Base-by-base conservation (phyloP, 2,888 invertebrate species). In the Deilephila porcellus region DNA sequence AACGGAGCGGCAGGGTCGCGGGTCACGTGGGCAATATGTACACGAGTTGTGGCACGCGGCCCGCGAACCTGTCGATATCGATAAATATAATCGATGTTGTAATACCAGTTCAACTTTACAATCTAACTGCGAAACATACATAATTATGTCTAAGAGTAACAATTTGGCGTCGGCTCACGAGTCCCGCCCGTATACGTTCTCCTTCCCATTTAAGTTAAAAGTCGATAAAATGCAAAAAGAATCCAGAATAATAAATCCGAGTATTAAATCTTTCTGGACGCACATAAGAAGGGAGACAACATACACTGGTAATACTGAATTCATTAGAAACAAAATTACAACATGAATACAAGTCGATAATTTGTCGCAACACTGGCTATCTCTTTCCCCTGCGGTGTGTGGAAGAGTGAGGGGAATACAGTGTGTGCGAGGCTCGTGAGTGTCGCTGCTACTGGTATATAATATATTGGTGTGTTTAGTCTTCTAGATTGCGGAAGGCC, bases 401-500 rank as follows among this genome's bases (percentile, higher is more conserved):
- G n/a, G 14, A 14, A 62, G 62, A 29, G 60, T 52, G 29, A 45
- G 52, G n/a, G 52, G n/a, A 17, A 17, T 14, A 17, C 56, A 45
- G 20, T 11, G 60, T 45, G 14, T 45, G 45, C 45, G 4, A 7
- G 20, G 29, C 25, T 67, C 72, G 72, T 45, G 59, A 32, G 56
- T 64, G 56, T 37, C 34, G 37, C 67, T 64, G 64, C 72, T 73
- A 73, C 59, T 59, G 56, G 67, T 73, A 73, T 52, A 60, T 72
- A 64, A 32, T 60, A 59, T 72, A 56, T 34, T 20, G 32, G 19
- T 17, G 70, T 74, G 84, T 82, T 95, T 98, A 99, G 94, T 99
- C 99, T 95, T 99, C 99, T 88, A 99, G 96, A 95, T 99, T 99
- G 93, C 99, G 97, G 96, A 99, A 99, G 84, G 98, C 98, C 89